Evolutionary conservation across 2,113 vertebrate genomes (phyloP).

Genomic region (Sorex fumeus): DNA sequence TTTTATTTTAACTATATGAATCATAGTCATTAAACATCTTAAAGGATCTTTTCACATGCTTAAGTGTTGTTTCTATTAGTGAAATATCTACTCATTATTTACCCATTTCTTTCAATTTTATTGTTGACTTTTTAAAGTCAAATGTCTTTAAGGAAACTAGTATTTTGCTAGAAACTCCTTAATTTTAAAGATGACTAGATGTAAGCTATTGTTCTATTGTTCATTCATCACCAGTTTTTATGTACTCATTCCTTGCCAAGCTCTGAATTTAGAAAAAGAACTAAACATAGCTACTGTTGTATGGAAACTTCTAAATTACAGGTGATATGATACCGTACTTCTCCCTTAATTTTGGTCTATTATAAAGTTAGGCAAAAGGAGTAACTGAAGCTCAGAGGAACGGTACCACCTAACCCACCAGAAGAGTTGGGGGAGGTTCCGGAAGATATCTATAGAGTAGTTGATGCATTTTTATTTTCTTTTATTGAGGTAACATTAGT

Average conservation of each 20-base stretch:
- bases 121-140: neutral
- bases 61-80: neutral
- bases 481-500: too few relatives aligned
- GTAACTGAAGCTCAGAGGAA: neutral
- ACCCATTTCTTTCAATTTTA: neutral
- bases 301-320: neutral
- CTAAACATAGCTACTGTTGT: neutral
- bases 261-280: neutral
- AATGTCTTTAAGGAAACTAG: neutral
- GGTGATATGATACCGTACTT: neutral
- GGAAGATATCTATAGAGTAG: neutral
- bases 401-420: neutral
- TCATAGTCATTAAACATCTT: neutral
- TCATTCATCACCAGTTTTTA: neutral
- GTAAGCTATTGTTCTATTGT: conserved; percentile 13
- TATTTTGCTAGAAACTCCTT: neutral
- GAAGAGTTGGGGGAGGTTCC: neutral
- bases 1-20: conserved; percentile 47
- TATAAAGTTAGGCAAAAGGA: neutral
- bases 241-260: neutral
- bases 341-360: neutral
- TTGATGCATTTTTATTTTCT: too few relatives aligned
- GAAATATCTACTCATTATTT: conserved; percentile 28
- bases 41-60: conserved; percentile 43
- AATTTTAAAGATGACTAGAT: neutral